These are phyloP conservation scores for Trichonephila clavata DNA, from an alignment of 1,140 invertebrate species.

Conservation along the genomic window DNA sequence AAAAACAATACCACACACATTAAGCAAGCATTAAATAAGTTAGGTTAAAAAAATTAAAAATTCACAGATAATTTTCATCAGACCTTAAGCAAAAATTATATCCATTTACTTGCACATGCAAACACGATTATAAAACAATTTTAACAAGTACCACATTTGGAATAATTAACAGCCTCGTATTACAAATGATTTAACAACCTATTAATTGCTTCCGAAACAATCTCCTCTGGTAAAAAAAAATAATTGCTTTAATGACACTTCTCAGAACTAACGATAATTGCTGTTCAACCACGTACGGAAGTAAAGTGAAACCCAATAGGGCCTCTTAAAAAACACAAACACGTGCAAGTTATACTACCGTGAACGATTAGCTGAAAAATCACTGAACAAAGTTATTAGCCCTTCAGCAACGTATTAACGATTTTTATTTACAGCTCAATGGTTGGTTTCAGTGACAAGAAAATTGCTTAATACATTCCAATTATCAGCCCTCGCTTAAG, in stretches of 20 bases:
- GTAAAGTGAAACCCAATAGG: background rate
- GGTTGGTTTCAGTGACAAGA: slow-evolving; percentile 14
- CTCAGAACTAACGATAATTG: background rate
- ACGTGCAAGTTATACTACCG: background rate
- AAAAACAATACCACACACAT: too few species aligned
- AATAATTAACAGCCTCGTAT: background rate
- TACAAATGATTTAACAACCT: background rate
- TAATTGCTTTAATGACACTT: background rate
- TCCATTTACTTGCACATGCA: too few species aligned
- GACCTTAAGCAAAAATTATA: too few species aligned
- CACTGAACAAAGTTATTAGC: slow-evolving; percentile 5
- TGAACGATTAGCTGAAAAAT: slow-evolving; percentile 2
- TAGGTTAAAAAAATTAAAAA: too few species aligned
- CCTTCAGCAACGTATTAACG: slow-evolving; percentile 14
- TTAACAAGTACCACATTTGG: too few species aligned
- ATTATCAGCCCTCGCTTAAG: background rate
- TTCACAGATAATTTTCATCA: too few species aligned
- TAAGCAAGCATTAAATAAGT: too few species aligned
- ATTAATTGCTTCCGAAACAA: background rate
- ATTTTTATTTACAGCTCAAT: slow-evolving; percentile 11
- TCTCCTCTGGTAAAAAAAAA: background rate
- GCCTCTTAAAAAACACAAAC: background rate
- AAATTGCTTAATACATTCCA: slow-evolving; percentile 41
- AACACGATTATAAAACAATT: too few species aligned
- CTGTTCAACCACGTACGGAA: background rate